phyloP scores from a whole-genome alignment of 2,888 invertebrate genomes.

The Cantharis flavilabris region DNA sequence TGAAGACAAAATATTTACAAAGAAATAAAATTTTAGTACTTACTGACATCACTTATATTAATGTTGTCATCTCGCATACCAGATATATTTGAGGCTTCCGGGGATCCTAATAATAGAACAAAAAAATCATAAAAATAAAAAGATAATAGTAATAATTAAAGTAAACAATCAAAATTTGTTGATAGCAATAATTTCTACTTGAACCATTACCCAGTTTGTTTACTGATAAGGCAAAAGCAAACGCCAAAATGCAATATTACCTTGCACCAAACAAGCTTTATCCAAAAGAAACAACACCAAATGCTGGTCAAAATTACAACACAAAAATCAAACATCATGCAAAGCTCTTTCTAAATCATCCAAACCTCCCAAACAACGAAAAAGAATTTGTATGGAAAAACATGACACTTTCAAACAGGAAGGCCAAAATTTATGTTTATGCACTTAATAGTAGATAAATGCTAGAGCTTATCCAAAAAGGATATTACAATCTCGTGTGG shows the following conservation, averaged over 20 bases:
- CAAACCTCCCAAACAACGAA: neutral
- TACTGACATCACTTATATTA: conserved; percentile 81
- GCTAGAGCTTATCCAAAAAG: neutral
- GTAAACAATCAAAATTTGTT: neutral
- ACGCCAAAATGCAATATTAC: neutral
- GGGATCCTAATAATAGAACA: conserved; percentile 30
- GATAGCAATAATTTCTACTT: neutral
- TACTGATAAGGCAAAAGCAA: neutral
- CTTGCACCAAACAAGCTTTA: neutral
- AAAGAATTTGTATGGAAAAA: neutral
- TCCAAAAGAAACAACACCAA: neutral
- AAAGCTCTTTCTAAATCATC: neutral
- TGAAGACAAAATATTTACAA: neutral
- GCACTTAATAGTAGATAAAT: neutral
- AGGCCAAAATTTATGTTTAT: neutral
- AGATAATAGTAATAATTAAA: neutral
- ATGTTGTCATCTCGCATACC: conserved; percentile 61
- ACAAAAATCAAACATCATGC: neutral
- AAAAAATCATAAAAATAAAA: neutral
- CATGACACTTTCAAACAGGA: neutral
- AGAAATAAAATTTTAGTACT: conserved; percentile 54
- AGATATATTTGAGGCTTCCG: conserved; percentile 38
- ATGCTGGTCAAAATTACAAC: neutral
- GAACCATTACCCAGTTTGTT: neutral
- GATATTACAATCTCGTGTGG: neutral